Evolutionary conservation across 2,113 vertebrate genomes (phyloP), one percentile per base, ranked within the genome.

Genomic region (Lophotis ruficrista): DNA sequence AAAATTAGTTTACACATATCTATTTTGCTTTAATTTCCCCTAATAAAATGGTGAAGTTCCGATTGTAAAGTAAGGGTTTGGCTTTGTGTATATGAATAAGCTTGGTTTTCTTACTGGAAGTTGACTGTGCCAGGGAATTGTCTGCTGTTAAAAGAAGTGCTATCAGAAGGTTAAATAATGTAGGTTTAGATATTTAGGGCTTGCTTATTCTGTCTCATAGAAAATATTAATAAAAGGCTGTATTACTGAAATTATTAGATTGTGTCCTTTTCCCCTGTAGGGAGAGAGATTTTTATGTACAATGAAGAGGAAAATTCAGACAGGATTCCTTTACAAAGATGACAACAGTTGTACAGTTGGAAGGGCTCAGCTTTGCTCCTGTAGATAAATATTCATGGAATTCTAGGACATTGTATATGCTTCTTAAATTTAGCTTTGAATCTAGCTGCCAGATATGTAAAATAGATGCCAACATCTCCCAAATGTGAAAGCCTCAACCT

Each of bases 381-480:
- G 38, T 79, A 89, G 94, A 86, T 83, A 92, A 93, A 80, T 90
- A 83, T 68, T 91, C 87, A 68, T 89, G 64, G 45, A 35, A 71
- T 51, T 68, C 33, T 73, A 81, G 56, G 45, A 45, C 21, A 60
- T 82, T 91, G 82, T 84, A 61, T 77, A 66, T 83, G 47, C 51
- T 92, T 89, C 72, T 89, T 91, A 83, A 94, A 90, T 92, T 91
- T 81, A 68, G 71, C 58, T 91, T 94, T 81, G 62, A 83, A 66
- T 93, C 31, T 83, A 27, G 6, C 86, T 93, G 72, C 76, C 91
- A 86, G 27, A 31, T 73, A 61, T 75, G 64, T 95, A 94, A 87
- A 90, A 41, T 31, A 51, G 54, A 71, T 4, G 24, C 16, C 70
- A 90, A 15, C 41, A 83, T 89, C 47, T 81, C 58, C 20, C 37